These are phyloP conservation scores for Ips typographus DNA, from an alignment of 1,140 invertebrate genomes.

Conservation along the genomic window DNA sequence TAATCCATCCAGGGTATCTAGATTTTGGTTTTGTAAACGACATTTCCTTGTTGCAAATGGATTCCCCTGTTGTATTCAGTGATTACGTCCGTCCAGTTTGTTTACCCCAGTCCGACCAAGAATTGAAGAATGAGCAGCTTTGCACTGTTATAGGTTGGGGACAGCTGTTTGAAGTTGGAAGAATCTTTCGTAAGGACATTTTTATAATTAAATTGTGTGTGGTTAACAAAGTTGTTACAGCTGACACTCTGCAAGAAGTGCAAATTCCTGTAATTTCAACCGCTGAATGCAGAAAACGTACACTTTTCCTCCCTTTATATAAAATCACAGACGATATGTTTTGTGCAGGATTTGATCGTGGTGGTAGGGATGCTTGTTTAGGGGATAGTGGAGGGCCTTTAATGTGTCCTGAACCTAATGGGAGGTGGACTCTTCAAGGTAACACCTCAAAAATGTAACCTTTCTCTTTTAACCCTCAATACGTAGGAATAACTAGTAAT, in stretches of 20 bases:
- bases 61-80: slow-evolving; percentile 65
- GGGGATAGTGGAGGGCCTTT: slow-evolving; percentile 69
- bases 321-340: slow-evolving; percentile 53
- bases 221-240: slow-evolving; percentile 51
- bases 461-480: background rate
- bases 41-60: slow-evolving; percentile 70
- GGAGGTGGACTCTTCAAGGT: slow-evolving; percentile 46
- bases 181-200: slow-evolving; percentile 72
- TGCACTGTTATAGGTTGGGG: slow-evolving; percentile 84
- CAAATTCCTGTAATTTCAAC: slow-evolving; percentile 81
- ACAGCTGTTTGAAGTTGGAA: slow-evolving; percentile 75
- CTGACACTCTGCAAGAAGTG: slow-evolving; percentile 84
- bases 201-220: too few relatives aligned
- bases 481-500: slow-evolving; percentile 69
- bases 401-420: slow-evolving; percentile 51
- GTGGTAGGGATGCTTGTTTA: slow-evolving; percentile 61
- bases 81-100: slow-evolving; percentile 77
- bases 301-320: slow-evolving; percentile 68
- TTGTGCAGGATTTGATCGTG: slow-evolving; percentile 51
- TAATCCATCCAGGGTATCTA: slow-evolving; percentile 75
- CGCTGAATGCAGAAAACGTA: slow-evolving; percentile 75
- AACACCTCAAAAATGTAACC: background rate
- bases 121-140: slow-evolving; percentile 62
- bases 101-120: slow-evolving; percentile 57
- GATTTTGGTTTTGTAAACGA: slow-evolving; percentile 80